Percentiles rank a stretch among this genome's conserved stretches.
Conservation (phyloP, 2,797 vertebrate species). For the Tapera naevia region DNA sequence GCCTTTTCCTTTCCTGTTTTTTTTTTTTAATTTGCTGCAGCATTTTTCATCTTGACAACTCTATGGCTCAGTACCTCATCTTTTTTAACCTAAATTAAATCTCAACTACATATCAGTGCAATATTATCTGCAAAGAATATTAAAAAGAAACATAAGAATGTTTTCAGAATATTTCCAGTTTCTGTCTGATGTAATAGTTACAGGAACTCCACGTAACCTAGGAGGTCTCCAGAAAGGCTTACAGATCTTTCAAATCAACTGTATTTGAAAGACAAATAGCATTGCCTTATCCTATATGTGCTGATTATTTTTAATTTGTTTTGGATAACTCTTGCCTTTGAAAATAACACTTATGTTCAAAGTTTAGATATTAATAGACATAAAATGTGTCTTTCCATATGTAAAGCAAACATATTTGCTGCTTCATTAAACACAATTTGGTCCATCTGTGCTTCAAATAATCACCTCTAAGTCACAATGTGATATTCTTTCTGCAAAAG, state of each 20-base stretch:
- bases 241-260: not conserved
- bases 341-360: not conserved
- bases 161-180: not conserved
- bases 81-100: not conserved
- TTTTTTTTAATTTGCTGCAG: not conserved
- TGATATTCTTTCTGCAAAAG: not conserved
- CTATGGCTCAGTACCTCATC: not conserved
- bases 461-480: not conserved
- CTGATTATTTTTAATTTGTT: not conserved
- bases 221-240: not conserved
- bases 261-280: not conserved
- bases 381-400: not conserved
- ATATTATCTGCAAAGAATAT: not conserved
- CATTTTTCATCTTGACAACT: not conserved
- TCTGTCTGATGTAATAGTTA: not conserved
- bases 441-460: not conserved
- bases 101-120: not conserved
- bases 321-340: not conserved
- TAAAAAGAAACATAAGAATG: not conserved
- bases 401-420: not conserved
- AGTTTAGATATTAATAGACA: not conserved
- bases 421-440: not conserved
- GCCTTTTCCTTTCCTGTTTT: not conserved
- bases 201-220: not conserved
- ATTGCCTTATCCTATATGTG: not conserved